Base-by-base conservation (phyloP, 2,888 invertebrate genomes). In the Rhopalosiphum nymphaeae region DNA sequence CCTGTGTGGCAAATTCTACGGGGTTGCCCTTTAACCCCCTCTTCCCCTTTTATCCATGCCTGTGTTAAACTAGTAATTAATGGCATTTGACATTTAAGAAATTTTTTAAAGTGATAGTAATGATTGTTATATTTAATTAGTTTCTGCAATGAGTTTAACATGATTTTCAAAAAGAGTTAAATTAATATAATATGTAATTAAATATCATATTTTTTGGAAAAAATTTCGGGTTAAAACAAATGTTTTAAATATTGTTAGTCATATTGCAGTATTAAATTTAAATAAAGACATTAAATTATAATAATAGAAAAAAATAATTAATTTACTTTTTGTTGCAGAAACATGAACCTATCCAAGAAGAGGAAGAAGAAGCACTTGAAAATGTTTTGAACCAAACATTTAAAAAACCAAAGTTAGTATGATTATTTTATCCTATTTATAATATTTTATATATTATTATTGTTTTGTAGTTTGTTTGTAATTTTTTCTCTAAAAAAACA, bases 381-480 rank as follows among this genome's bases (percentile, higher is more conserved):
- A 21, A 26, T 53, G 86, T 94, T 86, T 53, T 94, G 44, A 94
- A 94, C 7, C 94, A 94, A 67, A 94, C 90, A 5, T 94, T 94
- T 53, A 94, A 94, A 91, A 94, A 94, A 67, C 94, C 94, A 57
- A 94, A 94, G 94, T 94, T 42, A 25, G 86, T 94, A 61, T 61
- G 16, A 42, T 56, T 57, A 36, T 9, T 91, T 29, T 46, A 56
- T 56, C 9, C 29, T 42, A 36, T 56, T 53, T 89, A 2, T 53
- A 25, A 10, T 49, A 88, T 88, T 29, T 36, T 26, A 3, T 89
- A 36, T 25, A 42, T 88, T 88, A 56, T 78, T 78, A 67, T 67
- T n/a, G 16, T 21, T 78, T 36, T 78, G 0, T 78, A 36, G 9
- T 26, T 78, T 36, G 36, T 36, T 78, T 36, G 21, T 78, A 36